Conservation (phyloP, 2,113 vertebrate genomes). For the Probosciger aterrimus region DNA sequence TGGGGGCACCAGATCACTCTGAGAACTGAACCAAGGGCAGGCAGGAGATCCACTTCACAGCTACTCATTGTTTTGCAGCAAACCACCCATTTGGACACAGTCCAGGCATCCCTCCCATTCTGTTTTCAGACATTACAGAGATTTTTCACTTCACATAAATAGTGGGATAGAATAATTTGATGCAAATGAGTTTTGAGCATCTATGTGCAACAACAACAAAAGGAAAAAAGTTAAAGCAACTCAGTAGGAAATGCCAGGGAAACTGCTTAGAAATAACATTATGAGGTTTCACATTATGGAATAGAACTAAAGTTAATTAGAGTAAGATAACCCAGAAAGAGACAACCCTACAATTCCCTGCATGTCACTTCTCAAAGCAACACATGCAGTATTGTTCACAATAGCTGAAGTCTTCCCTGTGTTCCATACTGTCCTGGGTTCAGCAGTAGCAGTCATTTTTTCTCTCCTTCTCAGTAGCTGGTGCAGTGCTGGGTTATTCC, state of each 20-base stretch:
- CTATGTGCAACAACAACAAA: neutral
- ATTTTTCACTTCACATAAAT: neutral
- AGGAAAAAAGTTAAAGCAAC: neutral
- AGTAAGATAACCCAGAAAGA: neutral
- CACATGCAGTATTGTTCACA: neutral
- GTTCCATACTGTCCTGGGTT: too few relatives aligned
- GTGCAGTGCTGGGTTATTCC: too few relatives aligned
- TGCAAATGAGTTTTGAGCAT: neutral
- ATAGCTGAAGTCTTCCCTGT: neutral
- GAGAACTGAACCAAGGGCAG: neutral
- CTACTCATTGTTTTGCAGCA: neutral
- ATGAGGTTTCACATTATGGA: neutral
- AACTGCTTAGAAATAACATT: neutral
- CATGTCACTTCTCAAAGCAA: neutral
- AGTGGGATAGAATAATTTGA: neutral
- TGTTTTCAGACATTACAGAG: fast-evolving
- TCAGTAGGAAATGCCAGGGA: neutral
- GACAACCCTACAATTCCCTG: neutral
- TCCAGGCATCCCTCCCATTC: neutral
- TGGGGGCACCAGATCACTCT: neutral
- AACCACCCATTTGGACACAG: neutral
- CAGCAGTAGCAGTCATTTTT: too few relatives aligned
- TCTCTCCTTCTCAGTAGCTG: too few relatives aligned
- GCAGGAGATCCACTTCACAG: neutral
- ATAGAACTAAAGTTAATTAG: neutral